These are phyloP conservation scores for Syndactyla subalaris DNA, from an alignment of 2,797 vertebrate species.

Conservation along the genomic window DNA sequence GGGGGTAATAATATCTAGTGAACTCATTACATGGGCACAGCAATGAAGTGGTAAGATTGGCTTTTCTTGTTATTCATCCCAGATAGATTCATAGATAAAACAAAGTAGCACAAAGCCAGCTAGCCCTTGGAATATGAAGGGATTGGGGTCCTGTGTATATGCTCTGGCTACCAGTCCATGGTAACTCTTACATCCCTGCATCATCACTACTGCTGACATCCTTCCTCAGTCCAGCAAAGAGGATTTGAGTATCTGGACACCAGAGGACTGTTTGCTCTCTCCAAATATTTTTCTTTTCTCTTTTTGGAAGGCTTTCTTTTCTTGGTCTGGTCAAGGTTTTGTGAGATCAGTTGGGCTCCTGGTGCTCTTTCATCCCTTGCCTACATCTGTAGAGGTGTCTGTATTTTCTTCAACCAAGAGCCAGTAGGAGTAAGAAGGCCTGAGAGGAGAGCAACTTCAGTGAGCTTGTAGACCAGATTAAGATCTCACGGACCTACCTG, in stretches of 20 bases:
- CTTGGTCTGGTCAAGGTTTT: neutral
- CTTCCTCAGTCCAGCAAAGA: neutral
- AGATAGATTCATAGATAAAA: neutral
- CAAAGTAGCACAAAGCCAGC: neutral
- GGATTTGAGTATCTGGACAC: neutral
- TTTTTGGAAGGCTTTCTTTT: neutral
- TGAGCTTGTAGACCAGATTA: neutral
- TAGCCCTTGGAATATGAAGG: neutral
- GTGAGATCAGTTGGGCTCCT: neutral
- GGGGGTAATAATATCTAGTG: neutral
- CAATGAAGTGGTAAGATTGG: neutral
- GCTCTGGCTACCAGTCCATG: neutral
- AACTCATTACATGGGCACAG: neutral
- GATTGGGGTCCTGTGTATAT: rapidly evolving
- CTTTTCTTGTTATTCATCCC: neutral
- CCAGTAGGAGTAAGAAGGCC: neutral
- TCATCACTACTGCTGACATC: neutral
- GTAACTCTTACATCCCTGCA: neutral
- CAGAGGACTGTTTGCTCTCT: neutral
- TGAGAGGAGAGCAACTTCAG: neutral
- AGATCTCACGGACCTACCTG: neutral
- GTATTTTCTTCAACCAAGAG: neutral
- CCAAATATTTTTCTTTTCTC: neutral
- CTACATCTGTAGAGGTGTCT: neutral
- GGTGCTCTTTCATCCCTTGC: neutral